Conservation (phyloP, 2,113 vertebrate species). For the Mandrillus leucophaeus region DNA sequence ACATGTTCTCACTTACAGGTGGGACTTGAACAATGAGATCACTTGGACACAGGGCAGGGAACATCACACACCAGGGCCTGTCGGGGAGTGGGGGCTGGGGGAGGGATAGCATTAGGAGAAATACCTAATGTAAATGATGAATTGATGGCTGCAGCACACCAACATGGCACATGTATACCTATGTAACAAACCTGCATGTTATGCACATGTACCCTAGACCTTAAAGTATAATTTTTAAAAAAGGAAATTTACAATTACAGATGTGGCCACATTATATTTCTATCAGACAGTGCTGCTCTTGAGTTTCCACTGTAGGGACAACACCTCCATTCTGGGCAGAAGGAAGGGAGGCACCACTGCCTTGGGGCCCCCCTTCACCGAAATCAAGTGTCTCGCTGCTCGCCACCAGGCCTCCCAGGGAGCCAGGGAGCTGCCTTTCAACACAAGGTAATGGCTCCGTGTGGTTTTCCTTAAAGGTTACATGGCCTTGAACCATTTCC, state of each 20-base stretch:
- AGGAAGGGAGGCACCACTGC: background rate
- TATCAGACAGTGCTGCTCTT: background rate
- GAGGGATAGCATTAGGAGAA: too few species aligned
- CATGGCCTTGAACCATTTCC: background rate
- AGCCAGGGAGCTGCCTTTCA: background rate
- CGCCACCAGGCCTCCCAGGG: background rate
- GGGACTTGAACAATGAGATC: too few species aligned
- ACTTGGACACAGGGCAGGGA: too few species aligned
- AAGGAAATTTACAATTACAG: background rate
- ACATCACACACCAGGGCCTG: too few species aligned
- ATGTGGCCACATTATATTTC: background rate
- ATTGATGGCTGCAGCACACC: too few species aligned
- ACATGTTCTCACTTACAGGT: too few species aligned
- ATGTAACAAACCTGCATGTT: too few species aligned
- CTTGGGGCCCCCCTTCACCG: background rate
- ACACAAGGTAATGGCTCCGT: fast-evolving
- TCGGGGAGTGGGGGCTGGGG: too few species aligned
- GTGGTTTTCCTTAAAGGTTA: background rate
- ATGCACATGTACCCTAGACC: too few species aligned
- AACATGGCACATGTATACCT: too few species aligned
- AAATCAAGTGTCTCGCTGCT: background rate
- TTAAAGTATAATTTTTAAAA: too few species aligned
- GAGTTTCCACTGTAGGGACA: background rate
- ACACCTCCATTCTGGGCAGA: background rate
- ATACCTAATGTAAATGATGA: too few species aligned